Conservation (phyloP, 2,888 invertebrate genomes). For the Linyphia triangularis region DNA sequence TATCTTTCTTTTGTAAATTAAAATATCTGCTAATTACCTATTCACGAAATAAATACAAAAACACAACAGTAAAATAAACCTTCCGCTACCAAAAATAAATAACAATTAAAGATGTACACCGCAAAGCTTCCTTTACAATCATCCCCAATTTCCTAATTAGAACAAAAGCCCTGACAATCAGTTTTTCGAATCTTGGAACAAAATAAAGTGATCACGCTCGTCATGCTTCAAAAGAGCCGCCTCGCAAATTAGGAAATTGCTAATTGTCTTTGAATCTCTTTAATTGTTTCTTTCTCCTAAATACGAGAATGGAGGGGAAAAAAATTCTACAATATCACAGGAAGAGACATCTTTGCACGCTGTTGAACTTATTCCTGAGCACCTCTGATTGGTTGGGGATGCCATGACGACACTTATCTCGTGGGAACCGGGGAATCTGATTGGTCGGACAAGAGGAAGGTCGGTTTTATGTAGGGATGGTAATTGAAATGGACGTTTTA, state of each 20-base stretch:
- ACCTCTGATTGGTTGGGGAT: constrained; percentile 43
- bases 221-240: constrained; percentile 13
- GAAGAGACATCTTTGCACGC: constrained; percentile 28
- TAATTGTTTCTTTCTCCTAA: constrained; percentile 28
- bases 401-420: constrained; percentile 55
- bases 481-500: background rate
- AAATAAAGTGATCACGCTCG: constrained; percentile 41
- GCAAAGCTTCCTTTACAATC: background rate
- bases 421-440: constrained; percentile 15
- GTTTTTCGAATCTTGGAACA: constrained; percentile 48
- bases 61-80: background rate
- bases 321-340: constrained; percentile 7
- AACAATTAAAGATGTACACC: background rate
- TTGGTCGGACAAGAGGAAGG: constrained; percentile 32
- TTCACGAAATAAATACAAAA: background rate
- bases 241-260: constrained; percentile 61
- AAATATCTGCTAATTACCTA: too few species aligned
- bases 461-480: background rate
- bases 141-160: constrained; percentile 46
- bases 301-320: constrained; percentile 13
- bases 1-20: background rate
- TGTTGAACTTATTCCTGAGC: background rate
- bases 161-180: constrained; percentile 33
- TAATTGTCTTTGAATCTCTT: constrained; percentile 57
- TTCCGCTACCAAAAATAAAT: background rate